Base-by-base conservation (phyloP, 2,888 invertebrate species). In the Sisyra terminalis region DNA sequence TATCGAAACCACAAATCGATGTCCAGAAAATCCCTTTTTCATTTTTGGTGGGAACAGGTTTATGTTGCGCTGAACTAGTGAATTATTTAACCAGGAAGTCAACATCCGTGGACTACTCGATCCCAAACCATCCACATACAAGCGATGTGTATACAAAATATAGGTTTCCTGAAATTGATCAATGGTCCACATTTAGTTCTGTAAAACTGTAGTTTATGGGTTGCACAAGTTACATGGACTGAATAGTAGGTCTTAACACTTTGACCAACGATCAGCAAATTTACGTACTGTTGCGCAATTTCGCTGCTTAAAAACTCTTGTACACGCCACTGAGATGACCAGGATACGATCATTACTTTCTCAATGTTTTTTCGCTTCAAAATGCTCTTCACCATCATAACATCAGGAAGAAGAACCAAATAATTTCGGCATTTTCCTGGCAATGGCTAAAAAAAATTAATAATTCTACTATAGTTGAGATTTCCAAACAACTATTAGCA, bases 301-400 rank as follows among this genome's bases (percentile, higher is more conserved):
- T 71, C 64, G 15, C 72, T 71, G 1, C 69, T 60, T 13, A 84
- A 55, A 60, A 80, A 84, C 52, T 82, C 80, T 44, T 75, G 71
- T 1, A 84, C 70, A 17, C 75, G 73, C 82, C 82, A 84, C 51
- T 80, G 79, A 0, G 81, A 75, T 2, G 81, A 80, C 50, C 73
- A 66, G 0, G 82, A 72, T 1, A 83, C 64, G 1, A 84, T 57
- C 1, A 84, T 64, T 1, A 85, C 73, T 53, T 73, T 75, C 49
- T 70, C 74, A 1, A 65, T 59, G 2, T 68, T 67, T 53, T 80
- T 76, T 42, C 74, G 68, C 0, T 75, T 75, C 39, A 82, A 59
- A 29, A 80, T 64, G 39, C 67, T 61, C 5, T 68, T 66, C 42
- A 73, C 67, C 50, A 60, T 66, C 55, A 69, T 65, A 0, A 80